phyloP scores from a whole-genome alignment of 2,113 vertebrate species.

The Guaruba guarouba region DNA sequence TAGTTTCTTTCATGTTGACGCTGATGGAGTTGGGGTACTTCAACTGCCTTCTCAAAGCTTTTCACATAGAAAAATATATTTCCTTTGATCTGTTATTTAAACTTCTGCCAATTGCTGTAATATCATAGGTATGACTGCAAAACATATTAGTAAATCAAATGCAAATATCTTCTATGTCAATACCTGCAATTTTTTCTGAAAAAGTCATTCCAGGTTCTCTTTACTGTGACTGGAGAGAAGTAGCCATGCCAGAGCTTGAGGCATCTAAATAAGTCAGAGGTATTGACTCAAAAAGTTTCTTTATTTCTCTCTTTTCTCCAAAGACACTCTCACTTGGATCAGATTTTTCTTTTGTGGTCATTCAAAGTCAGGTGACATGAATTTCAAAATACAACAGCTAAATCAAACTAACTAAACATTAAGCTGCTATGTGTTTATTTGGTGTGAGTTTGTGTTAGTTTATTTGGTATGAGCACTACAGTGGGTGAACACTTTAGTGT shows the following conservation, averaged over 20 bases:
- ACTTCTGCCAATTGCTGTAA: neutral
- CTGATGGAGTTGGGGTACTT: neutral
- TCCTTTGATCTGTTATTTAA: neutral
- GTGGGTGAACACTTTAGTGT: neutral
- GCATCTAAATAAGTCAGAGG: neutral
- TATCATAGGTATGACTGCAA: neutral
- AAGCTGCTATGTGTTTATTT: neutral
- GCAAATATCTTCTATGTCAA: neutral
- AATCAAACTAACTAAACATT: neutral
- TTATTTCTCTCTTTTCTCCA: neutral
- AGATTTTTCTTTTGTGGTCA: neutral
- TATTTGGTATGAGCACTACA: neutral
- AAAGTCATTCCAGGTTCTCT: neutral
- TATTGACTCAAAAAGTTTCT: neutral
- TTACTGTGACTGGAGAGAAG: neutral
- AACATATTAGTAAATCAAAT: neutral
- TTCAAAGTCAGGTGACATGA: neutral
- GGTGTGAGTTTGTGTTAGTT: neutral
- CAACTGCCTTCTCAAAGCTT: neutral
- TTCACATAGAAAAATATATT: neutral
- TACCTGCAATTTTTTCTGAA: neutral
- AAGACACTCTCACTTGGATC: neutral
- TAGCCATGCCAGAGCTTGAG: neutral
- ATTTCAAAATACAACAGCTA: neutral
- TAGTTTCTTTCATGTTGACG: neutral